These are phyloP conservation scores for Dendrocopos noguchii DNA, from an alignment of 2,113 vertebrate genomes.

Conservation along the genomic window DNA sequence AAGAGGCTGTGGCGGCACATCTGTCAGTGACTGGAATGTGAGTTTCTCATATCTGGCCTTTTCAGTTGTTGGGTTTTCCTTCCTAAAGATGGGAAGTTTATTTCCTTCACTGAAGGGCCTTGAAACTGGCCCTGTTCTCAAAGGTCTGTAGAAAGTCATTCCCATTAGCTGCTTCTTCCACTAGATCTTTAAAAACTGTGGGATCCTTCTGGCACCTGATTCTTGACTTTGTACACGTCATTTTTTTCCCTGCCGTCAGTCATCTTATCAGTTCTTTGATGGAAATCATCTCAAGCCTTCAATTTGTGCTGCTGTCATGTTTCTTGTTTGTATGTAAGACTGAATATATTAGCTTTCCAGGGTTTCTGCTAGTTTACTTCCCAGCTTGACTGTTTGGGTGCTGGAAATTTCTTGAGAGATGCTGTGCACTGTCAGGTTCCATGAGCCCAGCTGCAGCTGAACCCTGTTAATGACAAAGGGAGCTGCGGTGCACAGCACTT, in stretches of 20 bases:
- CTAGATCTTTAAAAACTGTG: neutral
- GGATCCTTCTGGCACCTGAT: neutral
- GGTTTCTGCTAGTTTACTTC: neutral
- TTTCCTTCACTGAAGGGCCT: slow-evolving; percentile 27
- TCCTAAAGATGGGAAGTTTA: neutral
- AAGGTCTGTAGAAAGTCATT: neutral
- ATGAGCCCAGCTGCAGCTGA: neutral
- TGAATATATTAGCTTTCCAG: neutral
- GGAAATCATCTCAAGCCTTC: neutral
- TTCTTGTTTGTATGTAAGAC: neutral
- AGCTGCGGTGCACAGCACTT: neutral
- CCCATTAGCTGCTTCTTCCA: neutral
- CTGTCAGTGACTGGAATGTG: neutral
- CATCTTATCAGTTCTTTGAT: neutral
- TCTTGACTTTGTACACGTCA: neutral
- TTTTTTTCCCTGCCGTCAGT: neutral
- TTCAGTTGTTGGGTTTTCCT: neutral
- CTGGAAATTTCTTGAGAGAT: neutral
- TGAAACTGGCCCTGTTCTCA: neutral
- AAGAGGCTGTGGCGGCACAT: neutral
- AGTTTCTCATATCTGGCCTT: slow-evolving; percentile 34
- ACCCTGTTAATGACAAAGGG: neutral
- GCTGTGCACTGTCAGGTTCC: neutral
- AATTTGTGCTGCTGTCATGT: neutral
- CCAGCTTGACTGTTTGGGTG: neutral